Percentiles rank a stretch among this genome's conserved stretches.
Conservation (phyloP, 2,797 vertebrate genomes). For the Paedocypris micromegethes region DNA sequence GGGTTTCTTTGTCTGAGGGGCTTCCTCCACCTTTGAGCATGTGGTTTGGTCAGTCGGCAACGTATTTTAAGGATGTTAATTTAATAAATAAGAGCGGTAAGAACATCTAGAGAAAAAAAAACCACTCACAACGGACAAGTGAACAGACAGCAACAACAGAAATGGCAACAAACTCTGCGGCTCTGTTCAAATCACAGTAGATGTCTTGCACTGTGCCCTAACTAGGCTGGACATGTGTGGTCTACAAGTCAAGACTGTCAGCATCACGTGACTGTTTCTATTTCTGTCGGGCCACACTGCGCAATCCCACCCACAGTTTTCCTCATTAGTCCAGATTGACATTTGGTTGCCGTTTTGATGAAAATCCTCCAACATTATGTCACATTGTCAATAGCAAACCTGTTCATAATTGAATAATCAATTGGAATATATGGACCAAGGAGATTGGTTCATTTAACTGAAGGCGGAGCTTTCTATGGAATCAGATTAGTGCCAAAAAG, state of each 20-base stretch:
- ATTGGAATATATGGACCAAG: too few species aligned
- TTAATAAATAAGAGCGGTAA: constrained; percentile 28
- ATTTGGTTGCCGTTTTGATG: too few species aligned
- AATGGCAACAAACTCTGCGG: constrained; percentile 24
- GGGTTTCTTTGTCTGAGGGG: constrained; percentile 30
- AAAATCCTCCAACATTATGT: too few species aligned
- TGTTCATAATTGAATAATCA: too few species aligned
- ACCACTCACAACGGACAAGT: constrained; percentile 28
- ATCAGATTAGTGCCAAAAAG: too few species aligned
- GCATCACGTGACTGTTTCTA: not conserved
- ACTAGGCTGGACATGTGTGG: not conserved
- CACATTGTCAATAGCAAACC: too few species aligned
- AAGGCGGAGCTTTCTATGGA: too few species aligned
- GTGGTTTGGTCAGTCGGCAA: constrained; percentile 9
- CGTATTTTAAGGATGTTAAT: constrained; percentile 13
- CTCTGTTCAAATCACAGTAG: not conserved
- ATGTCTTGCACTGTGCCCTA: not conserved
- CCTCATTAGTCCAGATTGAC: not conserved
- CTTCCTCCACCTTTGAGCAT: constrained; percentile 34
- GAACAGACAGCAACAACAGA: constrained; percentile 31
- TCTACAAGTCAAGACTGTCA: too few species aligned
- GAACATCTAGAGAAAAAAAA: constrained; percentile 14
- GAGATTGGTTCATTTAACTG: too few species aligned
- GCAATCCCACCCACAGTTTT: not conserved
- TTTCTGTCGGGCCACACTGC: not conserved